Evolutionary conservation across 1,140 invertebrate genomes (phyloP), one percentile per base, ranked within the genome.

Genomic region (Euglossa dilemma): DNA sequence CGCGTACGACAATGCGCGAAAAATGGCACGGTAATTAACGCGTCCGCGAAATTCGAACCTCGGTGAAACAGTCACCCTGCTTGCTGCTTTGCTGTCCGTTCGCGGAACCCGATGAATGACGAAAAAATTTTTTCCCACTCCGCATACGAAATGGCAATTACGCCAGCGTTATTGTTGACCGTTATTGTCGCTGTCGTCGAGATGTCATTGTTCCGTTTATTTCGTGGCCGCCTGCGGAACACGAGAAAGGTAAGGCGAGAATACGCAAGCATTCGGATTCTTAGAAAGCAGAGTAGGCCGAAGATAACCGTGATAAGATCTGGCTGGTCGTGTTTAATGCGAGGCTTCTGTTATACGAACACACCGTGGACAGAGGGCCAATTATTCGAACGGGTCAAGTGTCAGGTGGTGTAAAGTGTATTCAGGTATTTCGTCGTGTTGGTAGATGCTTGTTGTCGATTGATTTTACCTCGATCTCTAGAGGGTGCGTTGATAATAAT

Each of bases 41-140:
- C 54, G 89, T 89, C 80, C 85, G 86, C 81, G 87, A 90, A 90
- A 89, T 85, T 47, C 61, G 66, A n/a, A 8, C 6, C 45, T 56
- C 81, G 70, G 75, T 14, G 16, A 20, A 69, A 52, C 47, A 45
- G 36, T 74, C 50, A 45, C 50, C 57, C 52, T 67, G 75, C 72
- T 79, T 25, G 67, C 56, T 3, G 43, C 20, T 67, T 79, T 25
- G 67, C 56, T 3, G 43, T 20, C 25, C n/a, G 45, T 89, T 89
- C 87, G 56, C 28, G 64, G 89, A 90, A 88, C 64, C 43, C 80
- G 56, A 64, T 61, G 64, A 61, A 84, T 73, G 84, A 86, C 83
- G 76, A 69, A 85, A 79, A n/a, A n/a, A n/a, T n/a, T 81, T 75
- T 56, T 8, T 57, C 84, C 73, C 87, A 23, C 67, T 61, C 50